phyloP scores from a whole-genome alignment of 2,888 invertebrate species.

The Lomographa bimaculata region DNA sequence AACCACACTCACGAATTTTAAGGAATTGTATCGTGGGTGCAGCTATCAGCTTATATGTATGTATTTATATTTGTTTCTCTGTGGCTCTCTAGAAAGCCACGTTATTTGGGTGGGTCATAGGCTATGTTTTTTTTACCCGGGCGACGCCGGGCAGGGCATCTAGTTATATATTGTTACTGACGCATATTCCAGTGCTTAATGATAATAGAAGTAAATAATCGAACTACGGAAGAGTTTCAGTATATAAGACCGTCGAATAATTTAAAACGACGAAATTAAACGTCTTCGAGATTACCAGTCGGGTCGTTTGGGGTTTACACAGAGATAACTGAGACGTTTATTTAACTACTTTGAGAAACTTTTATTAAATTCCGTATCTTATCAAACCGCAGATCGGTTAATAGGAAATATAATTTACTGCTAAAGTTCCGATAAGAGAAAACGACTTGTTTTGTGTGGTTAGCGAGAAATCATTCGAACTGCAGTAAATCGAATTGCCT shows the following conservation, averaged over 20 bases:
- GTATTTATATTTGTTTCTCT: too few relatives aligned
- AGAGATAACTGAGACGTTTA: slow-evolving; percentile 62
- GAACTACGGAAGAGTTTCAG: slow-evolving; percentile 45
- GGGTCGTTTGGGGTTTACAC: slow-evolving; percentile 59
- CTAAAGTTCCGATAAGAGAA: slow-evolving; percentile 30
- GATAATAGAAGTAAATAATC: slow-evolving; percentile 7
- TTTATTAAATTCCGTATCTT: slow-evolving; percentile 53
- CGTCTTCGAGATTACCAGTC: slow-evolving; percentile 62
- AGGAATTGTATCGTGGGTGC: too few relatives aligned
- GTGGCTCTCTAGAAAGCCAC: too few relatives aligned
- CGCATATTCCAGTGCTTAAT: too few relatives aligned
- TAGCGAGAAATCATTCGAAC: slow-evolving; percentile 15
- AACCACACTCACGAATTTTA: too few relatives aligned
- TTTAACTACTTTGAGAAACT: slow-evolving; percentile 57
- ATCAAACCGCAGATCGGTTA: slow-evolving; percentile 43
- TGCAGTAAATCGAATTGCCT: too few relatives aligned
- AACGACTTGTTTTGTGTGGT: slow-evolving; percentile 12
- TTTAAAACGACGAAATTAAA: slow-evolving; percentile 72
- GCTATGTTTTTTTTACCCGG: too few relatives aligned
- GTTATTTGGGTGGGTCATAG: too few relatives aligned
- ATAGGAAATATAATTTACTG: slow-evolving; percentile 49
- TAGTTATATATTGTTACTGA: too few relatives aligned
- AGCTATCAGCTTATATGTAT: too few relatives aligned
- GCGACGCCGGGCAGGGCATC: too few relatives aligned
- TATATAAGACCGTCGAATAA: slow-evolving; percentile 65